Percentiles rank a stretch among this genome's conserved stretches.
Conservation (phyloP, 2,113 vertebrate genomes). For the Hippocampus comes region DNA sequence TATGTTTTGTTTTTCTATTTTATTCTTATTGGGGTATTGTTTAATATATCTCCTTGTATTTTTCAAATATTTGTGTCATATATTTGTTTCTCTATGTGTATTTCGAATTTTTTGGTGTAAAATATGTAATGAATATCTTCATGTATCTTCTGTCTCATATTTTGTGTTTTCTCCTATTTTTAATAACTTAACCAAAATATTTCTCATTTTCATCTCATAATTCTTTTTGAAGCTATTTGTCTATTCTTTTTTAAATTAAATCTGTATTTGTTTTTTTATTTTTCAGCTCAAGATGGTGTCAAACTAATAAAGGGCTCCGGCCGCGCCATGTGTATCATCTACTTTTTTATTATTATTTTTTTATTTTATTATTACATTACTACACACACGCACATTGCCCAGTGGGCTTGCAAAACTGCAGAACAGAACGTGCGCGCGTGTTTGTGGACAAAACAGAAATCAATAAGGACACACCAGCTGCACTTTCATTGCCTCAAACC, state of each 20-base stretch:
- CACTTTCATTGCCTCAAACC: not conserved
- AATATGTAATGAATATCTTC: too few species aligned
- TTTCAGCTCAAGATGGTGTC: not conserved
- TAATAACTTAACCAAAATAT: too few species aligned
- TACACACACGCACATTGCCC: constrained; percentile 5
- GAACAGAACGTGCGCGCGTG: not conserved
- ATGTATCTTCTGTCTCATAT: too few species aligned
- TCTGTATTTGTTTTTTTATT: not conserved
- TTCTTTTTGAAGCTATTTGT: too few species aligned
- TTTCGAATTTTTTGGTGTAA: too few species aligned
- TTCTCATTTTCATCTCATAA: too few species aligned
- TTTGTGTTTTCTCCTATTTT: too few species aligned
- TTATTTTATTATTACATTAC: not conserved
- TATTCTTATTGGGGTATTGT: too few species aligned
- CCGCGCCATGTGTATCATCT: not conserved
- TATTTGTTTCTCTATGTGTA: too few species aligned
- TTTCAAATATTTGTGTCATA: too few species aligned
- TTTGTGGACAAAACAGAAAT: not conserved
- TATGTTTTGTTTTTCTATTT: too few species aligned
- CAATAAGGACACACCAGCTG: constrained; percentile 4
- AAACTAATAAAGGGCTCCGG: not conserved
- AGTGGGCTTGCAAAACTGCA: constrained; percentile 14
- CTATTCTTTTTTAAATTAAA: not conserved
- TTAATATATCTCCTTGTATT: too few species aligned
- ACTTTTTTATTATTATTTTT: not conserved